phyloP scores from a whole-genome alignment of 2,113 vertebrate species.

The Theristicus caerulescens region DNA sequence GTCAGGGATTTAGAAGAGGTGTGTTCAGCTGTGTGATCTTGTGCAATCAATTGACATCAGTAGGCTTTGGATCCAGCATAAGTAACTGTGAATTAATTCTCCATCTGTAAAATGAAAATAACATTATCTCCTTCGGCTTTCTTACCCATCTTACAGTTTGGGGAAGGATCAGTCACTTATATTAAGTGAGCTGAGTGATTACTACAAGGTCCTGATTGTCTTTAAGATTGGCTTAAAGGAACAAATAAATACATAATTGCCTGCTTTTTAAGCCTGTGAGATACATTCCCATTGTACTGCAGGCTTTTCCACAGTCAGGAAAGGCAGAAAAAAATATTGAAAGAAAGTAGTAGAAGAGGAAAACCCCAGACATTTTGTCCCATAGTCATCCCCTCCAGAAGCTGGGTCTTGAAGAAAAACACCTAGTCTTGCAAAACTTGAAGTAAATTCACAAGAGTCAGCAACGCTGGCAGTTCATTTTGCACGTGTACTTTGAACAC shows the following conservation, averaged over 20 bases:
- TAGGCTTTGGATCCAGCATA: background rate
- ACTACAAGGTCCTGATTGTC: background rate
- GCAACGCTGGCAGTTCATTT: background rate
- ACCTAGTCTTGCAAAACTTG: background rate
- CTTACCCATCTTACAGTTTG: background rate
- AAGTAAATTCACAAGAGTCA: background rate
- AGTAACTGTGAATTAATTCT: background rate
- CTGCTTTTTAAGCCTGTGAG: background rate
- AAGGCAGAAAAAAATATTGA: background rate
- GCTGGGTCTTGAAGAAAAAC: background rate
- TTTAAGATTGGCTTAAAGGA: background rate
- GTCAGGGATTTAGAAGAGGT: background rate
- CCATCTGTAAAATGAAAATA: background rate
- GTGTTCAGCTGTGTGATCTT: background rate
- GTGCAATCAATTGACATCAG: background rate
- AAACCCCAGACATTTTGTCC: background rate
- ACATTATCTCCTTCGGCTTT: background rate
- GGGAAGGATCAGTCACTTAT: background rate
- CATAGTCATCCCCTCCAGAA: background rate
- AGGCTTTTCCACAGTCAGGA: background rate
- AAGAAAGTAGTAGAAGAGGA: background rate
- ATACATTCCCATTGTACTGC: background rate
- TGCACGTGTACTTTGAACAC: background rate
- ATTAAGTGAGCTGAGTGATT: background rate
- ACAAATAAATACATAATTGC: background rate